Conservation (phyloP, 2,888 invertebrate species). For the Papilio protenor region DNA sequence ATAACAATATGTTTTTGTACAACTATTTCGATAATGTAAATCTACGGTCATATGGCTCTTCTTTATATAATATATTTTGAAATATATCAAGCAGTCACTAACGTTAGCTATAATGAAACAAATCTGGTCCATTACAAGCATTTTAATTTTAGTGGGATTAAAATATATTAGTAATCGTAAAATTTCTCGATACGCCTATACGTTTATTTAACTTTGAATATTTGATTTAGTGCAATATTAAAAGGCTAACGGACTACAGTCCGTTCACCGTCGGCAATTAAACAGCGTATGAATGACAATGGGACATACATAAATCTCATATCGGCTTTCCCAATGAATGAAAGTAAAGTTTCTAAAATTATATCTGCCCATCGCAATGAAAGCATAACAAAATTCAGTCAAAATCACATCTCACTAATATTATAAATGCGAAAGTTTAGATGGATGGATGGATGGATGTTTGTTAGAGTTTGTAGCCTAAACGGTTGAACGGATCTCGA, state of each 20-base stretch:
- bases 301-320: conserved; percentile 55
- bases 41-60: neutral
- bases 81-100: neutral
- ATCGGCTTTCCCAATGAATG: conserved; percentile 59
- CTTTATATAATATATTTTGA: neutral
- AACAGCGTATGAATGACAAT: conserved; percentile 56
- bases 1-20: neutral
- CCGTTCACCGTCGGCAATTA: conserved; percentile 34
- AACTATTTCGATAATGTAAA: too few species aligned
- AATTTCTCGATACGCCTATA: conserved; percentile 16
- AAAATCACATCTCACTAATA: too few species aligned
- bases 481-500: too few species aligned
- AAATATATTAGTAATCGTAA: conserved; percentile 18
- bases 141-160: neutral
- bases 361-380: conserved; percentile 48
- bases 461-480: too few species aligned
- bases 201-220: conserved; percentile 24
- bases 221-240: conserved; percentile 31
- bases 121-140: neutral
- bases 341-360: conserved; percentile 56
- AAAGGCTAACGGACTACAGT: conserved; percentile 8
- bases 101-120: neutral
- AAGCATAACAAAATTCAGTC: neutral
- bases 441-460: too few species aligned
- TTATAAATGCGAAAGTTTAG: too few species aligned